Conservation (phyloP, 2,797 vertebrate genomes). For the Pteronotus mesoamericanus region DNA sequence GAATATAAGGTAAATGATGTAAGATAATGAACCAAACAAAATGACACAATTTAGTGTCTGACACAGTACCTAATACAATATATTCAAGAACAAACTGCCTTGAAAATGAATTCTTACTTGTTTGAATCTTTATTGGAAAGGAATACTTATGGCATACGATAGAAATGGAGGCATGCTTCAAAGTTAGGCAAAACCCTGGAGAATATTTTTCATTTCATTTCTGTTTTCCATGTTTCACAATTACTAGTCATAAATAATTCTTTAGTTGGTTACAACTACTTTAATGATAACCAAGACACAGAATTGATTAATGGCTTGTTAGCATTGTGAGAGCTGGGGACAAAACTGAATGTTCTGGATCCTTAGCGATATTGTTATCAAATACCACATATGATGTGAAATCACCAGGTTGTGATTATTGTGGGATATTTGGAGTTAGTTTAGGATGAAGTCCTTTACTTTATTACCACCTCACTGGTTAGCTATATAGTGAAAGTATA, state of each 20-base stretch:
- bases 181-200: not conserved
- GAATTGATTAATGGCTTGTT: slow-evolving; percentile 6
- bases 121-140: slow-evolving; percentile 18
- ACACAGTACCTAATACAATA: not conserved
- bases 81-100: not conserved
- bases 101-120: slow-evolving; percentile 17
- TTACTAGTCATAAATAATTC: slow-evolving; percentile 25
- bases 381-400: not conserved
- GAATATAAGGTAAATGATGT: not conserved
- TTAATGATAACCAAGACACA: slow-evolving; percentile 25
- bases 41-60: not conserved
- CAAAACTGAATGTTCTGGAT: slow-evolving; percentile 1
- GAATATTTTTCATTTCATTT: slow-evolving; percentile 19
- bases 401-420: not conserved
- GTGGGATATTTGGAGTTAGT: not conserved
- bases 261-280: slow-evolving; percentile 8
- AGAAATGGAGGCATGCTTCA: not conserved
- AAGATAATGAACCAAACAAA: not conserved
- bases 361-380: not conserved
- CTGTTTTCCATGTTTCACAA: not conserved
- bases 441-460: not conserved
- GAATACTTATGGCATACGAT: not conserved
- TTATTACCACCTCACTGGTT: not conserved
- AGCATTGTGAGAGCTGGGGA: not conserved
- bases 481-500: not conserved